These are phyloP conservation scores for Drosophila aldrichi DNA, from an alignment of 2,888 invertebrate species.

Conservation along the genomic window DNA sequence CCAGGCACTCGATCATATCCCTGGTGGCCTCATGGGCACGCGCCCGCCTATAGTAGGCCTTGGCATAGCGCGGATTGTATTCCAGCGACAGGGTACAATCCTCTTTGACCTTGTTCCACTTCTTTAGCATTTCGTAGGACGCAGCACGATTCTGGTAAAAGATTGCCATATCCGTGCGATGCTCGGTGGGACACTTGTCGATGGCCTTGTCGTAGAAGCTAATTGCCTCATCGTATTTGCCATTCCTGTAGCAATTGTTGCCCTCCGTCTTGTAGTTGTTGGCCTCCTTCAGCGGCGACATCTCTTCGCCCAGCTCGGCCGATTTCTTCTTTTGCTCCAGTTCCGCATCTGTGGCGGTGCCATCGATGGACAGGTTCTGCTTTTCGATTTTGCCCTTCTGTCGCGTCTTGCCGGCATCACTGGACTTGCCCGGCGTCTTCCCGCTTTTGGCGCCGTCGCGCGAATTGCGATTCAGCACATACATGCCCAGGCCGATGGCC, in stretches of 20 bases:
- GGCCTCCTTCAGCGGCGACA: conserved; percentile 90
- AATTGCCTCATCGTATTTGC: conserved; percentile 96
- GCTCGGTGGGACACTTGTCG: conserved; percentile 92
- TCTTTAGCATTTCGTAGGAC: conserved; percentile 95
- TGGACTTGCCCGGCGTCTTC: conserved; percentile 24
- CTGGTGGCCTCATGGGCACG: conserved; percentile 93
- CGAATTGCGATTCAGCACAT: conserved; percentile 82
- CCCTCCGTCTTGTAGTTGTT: conserved; percentile 94
- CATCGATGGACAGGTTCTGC: conserved; percentile 87
- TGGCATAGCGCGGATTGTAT: conserved; percentile 93
- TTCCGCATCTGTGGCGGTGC: conserved; percentile 84
- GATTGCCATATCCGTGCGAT: conserved; percentile 92
- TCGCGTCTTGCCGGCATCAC: conserved; percentile 27
- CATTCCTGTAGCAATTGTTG: conserved; percentile 93
- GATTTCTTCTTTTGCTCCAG: conserved; percentile 85
- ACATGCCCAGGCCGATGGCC: conserved; percentile 92
- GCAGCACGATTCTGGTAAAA: conserved; percentile 98
- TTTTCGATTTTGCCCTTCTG: conserved; percentile 80
- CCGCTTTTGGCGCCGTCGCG: conserved; percentile 23
- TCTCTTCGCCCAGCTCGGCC: conserved; percentile 77
- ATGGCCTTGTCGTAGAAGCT: conserved; percentile 96
- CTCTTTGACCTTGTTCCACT: conserved; percentile 92
- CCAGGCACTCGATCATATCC: conserved; percentile 92
- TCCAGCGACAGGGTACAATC: conserved; percentile 95
- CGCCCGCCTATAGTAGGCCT: conserved; percentile 94